Evolutionary conservation across 2,113 vertebrate species (phyloP).

Genomic region (Pachypanchax playfairii): DNA sequence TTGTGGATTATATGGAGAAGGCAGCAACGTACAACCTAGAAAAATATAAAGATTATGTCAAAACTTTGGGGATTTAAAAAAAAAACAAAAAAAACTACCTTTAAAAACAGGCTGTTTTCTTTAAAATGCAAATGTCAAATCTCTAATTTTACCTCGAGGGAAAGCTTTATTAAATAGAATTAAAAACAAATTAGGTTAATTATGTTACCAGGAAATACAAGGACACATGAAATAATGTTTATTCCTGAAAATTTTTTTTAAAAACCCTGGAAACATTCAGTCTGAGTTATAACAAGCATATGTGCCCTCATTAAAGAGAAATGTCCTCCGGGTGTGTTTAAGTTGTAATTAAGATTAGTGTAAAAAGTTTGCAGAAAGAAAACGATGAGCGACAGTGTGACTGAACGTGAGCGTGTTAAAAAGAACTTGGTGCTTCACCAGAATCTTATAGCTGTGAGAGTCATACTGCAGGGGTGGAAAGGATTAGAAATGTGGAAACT

Average conservation of each 20-base stretch:
- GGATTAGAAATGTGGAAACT: slow-evolving; percentile 53
- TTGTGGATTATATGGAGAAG: slow-evolving; percentile 90
- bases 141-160: not conserved
- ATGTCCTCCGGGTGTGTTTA: slow-evolving; percentile 20
- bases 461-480: slow-evolving; percentile 24
- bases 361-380: slow-evolving; percentile 17
- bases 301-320: slow-evolving; percentile 17
- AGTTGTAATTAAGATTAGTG: slow-evolving; percentile 38
- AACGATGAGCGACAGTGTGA: slow-evolving; percentile 16
- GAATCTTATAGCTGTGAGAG: slow-evolving; percentile 39
- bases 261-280: not conserved
- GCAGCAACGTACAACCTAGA: slow-evolving; percentile 85
- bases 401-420: slow-evolving; percentile 28
- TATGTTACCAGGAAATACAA: not conserved
- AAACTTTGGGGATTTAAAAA: not conserved
- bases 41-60: not conserved
- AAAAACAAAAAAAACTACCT: not conserved
- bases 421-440: slow-evolving; percentile 38
- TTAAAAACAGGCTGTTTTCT: not conserved
- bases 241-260: not conserved
- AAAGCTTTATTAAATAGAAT: not conserved
- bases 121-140: not conserved
- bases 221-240: not conserved
- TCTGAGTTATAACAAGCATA: not conserved
- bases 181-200: not conserved